These are phyloP conservation scores for Dicrurus megarhynchus DNA, from an alignment of 2,113 vertebrate species.

Conservation along the genomic window DNA sequence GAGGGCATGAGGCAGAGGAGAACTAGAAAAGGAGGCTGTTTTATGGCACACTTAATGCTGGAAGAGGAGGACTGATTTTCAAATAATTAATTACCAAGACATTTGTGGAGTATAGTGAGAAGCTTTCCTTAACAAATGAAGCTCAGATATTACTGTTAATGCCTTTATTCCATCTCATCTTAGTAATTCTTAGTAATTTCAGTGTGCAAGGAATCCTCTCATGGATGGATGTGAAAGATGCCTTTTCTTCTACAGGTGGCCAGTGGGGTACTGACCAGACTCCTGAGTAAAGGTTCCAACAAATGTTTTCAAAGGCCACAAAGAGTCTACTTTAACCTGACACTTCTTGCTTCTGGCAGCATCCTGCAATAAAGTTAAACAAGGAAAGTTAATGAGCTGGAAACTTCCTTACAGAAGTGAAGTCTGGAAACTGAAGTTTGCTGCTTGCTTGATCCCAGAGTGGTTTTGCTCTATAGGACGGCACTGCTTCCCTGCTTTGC, in stretches of 20 bases:
- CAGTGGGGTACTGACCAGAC: neutral
- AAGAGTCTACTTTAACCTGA: neutral
- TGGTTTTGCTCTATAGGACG: neutral
- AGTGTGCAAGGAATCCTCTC: neutral
- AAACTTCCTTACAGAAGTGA: conserved; percentile 22
- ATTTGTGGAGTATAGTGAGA: neutral
- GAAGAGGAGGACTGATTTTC: neutral
- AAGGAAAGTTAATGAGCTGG: conserved; percentile 1
- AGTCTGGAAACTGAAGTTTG: conserved; percentile 2
- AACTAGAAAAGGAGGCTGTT: neutral
- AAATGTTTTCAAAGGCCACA: neutral
- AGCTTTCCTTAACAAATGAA: neutral
- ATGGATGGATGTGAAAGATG: neutral
- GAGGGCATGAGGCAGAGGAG: neutral
- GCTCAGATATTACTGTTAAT: neutral
- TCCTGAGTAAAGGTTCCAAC: neutral
- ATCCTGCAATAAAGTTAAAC: conserved; percentile 6
- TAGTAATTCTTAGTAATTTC: neutral
- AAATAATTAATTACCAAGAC: neutral
- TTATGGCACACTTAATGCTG: fast-evolving
- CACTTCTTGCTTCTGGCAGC: neutral
- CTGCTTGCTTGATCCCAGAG: neutral
- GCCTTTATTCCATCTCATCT: neutral
- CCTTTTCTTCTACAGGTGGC: neutral
- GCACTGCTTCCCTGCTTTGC: neutral